A percentile compares a stretch with the other conserved stretches of the same genome.
These are phyloP conservation scores for Caenorhabditis parvicauda DNA, from an alignment of 2,888 invertebrate genomes.

Conservation along the genomic window DNA sequence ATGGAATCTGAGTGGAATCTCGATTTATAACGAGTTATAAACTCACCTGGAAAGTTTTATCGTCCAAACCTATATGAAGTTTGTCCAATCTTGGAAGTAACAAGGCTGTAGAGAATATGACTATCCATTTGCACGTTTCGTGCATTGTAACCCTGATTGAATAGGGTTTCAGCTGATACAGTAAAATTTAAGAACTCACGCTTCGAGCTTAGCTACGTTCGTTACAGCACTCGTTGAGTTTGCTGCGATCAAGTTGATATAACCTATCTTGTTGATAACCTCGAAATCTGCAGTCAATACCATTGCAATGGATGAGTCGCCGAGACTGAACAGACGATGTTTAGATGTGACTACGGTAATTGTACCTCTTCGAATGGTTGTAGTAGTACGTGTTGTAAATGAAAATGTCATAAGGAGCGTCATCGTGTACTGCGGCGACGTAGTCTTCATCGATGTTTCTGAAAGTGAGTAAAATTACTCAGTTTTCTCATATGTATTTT, in stretches of 20 bases:
- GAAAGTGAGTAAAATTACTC: neutral
- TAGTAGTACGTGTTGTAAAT: constrained; percentile 20
- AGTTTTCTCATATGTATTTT: neutral
- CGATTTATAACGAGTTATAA: neutral
- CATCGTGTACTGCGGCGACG: constrained; percentile 9
- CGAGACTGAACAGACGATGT: constrained; percentile 6
- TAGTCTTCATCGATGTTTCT: constrained; percentile 10
- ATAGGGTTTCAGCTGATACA: neutral
- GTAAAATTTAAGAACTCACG: constrained; percentile 3
- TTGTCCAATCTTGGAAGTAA: constrained; percentile 13
- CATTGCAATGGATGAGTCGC: constrained; percentile 13
- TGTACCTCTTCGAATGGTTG: constrained; percentile 17
- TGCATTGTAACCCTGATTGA: constrained; percentile 30
- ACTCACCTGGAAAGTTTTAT: constrained; percentile 16
- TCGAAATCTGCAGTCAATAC: constrained; percentile 24
- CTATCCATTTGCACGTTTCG: constrained; percentile 35
- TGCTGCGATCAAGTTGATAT: constrained; percentile 8
- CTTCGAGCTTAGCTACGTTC: constrained; percentile 9
- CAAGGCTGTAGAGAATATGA: constrained; percentile 12
- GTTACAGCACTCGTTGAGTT: constrained; percentile 9
- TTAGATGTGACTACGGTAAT: neutral
- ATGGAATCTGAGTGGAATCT: constrained; percentile 27
- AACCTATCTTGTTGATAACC: constrained; percentile 8
- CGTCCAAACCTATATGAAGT: constrained; percentile 14
- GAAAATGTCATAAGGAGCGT: constrained; percentile 21